Percentiles rank a stretch among this genome's conserved stretches.
Conservation (phyloP, 2,888 invertebrate genomes). For the Sarcophaga carnaria region DNA sequence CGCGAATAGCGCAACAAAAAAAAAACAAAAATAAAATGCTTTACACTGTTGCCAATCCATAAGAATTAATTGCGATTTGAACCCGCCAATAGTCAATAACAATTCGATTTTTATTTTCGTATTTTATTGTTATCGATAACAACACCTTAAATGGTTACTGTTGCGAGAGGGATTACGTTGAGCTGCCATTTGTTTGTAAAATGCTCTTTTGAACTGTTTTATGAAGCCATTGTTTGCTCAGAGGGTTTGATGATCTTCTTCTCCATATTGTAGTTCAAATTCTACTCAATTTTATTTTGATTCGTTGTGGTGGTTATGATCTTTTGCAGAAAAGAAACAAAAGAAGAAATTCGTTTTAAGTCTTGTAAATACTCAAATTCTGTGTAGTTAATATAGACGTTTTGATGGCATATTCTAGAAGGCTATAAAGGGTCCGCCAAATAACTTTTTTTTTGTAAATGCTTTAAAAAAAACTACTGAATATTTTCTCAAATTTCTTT, state of each 20-base stretch:
- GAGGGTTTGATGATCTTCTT: neutral
- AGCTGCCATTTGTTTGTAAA: neutral
- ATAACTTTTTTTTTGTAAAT: too few species aligned
- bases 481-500: too few species aligned
- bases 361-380: neutral
- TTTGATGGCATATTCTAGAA: conserved; percentile 53
- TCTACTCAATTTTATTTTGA: conserved; percentile 26
- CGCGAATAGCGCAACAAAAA: conserved; percentile 2
- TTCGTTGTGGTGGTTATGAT: conserved; percentile 65
- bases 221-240: conserved; percentile 30
- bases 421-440: neutral
- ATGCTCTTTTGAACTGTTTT: conserved; percentile 6
- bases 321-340: conserved; percentile 11
- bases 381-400: conserved; percentile 21
- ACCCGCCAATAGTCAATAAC: conserved; percentile 27
- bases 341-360: conserved; percentile 27
- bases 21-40: conserved; percentile 17
- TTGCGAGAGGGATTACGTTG: conserved; percentile 50
- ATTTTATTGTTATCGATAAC: conserved; percentile 29
- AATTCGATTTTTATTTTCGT: neutral
- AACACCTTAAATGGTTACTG: conserved; percentile 51
- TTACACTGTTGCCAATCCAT: conserved; percentile 49
- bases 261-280: neutral
- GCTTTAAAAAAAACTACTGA: too few species aligned
- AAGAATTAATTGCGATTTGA: conserved; percentile 24